Base-by-base conservation (phyloP, 2,888 invertebrate species). In the Rhorus exstirpatorius region DNA sequence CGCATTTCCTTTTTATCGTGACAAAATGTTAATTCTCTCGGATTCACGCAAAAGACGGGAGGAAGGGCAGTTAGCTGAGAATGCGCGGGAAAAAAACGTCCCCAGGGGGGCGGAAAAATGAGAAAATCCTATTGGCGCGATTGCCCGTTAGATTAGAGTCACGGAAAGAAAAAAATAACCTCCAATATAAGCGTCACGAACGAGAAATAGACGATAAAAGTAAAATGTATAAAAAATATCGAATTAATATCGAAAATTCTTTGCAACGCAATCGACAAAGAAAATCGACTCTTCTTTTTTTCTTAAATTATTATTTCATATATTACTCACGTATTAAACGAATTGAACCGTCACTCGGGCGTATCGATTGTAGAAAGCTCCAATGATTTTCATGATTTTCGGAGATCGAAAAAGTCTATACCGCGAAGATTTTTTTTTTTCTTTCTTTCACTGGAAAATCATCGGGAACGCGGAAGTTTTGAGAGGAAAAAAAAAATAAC, bases 51-150 rank as follows among this genome's bases (percentile, higher is more conserved):
- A 31, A 31, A 31, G 31, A 31, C 31, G 3, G 31, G 31, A 26
- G 35, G 1, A 31, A 31, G 6, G 31, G 6, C 31, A 2, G 31
- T 2, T 41, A 21, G 1, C 31, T 21, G 63, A 65, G 24, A 76
- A 68, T 68, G 76, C 76, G 76, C 76, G 76, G 76, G 76, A 76
- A 76, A 76, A 55, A 68, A 58, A 44, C 14, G 12, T 6, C 35
- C 35, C 41, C 26, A 35, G 8, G 31, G 44, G 31, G 26, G 65
- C 38, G 46, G 31, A 61, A 35, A 51, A 53, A 53, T 17, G n/a
- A 53, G 41, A 10, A 38, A 44, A 46, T 6, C 12, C n/a, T n/a
- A 26, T 24, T 3, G 19, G 46, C 24, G n/a, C n/a, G n/a, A n/a
- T n/a, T n/a, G n/a, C n/a, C n/a, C n/a, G n/a, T n/a, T n/a, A n/a